phyloP scores from a whole-genome alignment of 2,888 invertebrate species.

The Leucania comma region DNA sequence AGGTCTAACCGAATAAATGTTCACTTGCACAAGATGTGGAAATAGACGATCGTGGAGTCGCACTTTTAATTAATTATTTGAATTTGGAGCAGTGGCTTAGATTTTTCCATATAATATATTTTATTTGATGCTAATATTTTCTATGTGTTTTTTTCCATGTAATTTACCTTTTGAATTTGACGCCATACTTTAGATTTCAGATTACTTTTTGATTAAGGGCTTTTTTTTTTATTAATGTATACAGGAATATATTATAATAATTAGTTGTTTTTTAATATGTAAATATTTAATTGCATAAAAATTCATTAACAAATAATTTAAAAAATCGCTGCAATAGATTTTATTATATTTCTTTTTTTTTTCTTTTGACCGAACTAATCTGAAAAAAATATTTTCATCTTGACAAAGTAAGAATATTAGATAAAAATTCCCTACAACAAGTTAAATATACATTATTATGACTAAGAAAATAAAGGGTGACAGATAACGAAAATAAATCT shows the following conservation, averaged over 20 bases:
- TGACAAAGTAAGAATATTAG: conserved; percentile 1
- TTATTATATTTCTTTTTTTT: too few relatives aligned
- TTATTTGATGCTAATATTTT: too few relatives aligned
- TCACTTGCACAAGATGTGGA: conserved; percentile 86
- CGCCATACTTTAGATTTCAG: too few relatives aligned
- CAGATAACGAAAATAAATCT: conserved; percentile 47
- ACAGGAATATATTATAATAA: too few relatives aligned
- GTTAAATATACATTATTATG: conserved; percentile 14
- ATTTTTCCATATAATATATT: neutral
- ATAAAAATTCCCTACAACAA: neutral
- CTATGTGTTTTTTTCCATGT: too few relatives aligned
- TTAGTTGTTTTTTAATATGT: too few relatives aligned
- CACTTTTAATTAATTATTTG: conserved; percentile 22
- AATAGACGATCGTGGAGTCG: conserved; percentile 79
- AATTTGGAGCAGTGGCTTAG: neutral
- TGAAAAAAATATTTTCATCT: neutral
- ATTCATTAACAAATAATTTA: too few relatives aligned
- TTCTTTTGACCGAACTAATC: neutral
- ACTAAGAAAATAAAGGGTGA: conserved; percentile 18
- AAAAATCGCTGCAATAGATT: too few relatives aligned
- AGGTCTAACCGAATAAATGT: conserved; percentile 84
- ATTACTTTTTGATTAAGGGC: too few relatives aligned
- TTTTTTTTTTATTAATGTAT: too few relatives aligned
- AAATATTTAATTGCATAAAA: too few relatives aligned
- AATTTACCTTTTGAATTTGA: too few relatives aligned